phyloP scores from a whole-genome alignment of 2,888 invertebrate genomes.

The Pyrrhia umbra region DNA sequence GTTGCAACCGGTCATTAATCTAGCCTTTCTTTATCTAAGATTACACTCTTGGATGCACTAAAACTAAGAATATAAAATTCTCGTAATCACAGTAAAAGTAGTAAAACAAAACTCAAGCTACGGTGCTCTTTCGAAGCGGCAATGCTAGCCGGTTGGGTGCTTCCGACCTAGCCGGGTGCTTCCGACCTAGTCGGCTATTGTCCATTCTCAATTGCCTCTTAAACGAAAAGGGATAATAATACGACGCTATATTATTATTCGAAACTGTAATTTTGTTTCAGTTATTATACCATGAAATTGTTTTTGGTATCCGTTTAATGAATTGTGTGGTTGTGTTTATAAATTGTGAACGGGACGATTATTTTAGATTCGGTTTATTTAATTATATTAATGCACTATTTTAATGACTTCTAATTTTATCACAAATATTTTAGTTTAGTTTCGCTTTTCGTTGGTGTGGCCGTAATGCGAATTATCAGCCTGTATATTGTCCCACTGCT shows the following conservation, averaged over 20 bases:
- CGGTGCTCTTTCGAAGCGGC: neutral
- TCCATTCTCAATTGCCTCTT: constrained; percentile 56
- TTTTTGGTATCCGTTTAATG: constrained; percentile 10
- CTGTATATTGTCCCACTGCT: too few relatives aligned
- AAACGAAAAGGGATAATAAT: constrained; percentile 55
- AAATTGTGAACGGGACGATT: too few relatives aligned
- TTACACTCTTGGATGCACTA: neutral
- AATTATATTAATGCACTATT: neutral
- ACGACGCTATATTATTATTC: constrained; percentile 35
- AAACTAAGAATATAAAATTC: constrained; percentile 15
- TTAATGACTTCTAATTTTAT: neutral
- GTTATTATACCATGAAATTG: constrained; percentile 13
- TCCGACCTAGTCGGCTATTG: constrained; percentile 49
- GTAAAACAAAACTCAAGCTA: constrained; percentile 30
- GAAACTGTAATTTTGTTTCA: constrained; percentile 42
- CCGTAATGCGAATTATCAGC: too few relatives aligned
- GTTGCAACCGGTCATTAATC: constrained; percentile 1
- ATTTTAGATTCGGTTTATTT: neutral
- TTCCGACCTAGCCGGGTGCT: constrained; percentile 41
- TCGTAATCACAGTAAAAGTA: constrained; percentile 18
- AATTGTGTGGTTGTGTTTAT: constrained; percentile 5
- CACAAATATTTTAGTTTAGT: neutral
- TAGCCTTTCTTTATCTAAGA: neutral
- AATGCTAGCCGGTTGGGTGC: constrained; percentile 5
- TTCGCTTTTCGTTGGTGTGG: too few relatives aligned